Conservation (phyloP, 2,113 vertebrate genomes). For the Callorhinus ursinus region DNA sequence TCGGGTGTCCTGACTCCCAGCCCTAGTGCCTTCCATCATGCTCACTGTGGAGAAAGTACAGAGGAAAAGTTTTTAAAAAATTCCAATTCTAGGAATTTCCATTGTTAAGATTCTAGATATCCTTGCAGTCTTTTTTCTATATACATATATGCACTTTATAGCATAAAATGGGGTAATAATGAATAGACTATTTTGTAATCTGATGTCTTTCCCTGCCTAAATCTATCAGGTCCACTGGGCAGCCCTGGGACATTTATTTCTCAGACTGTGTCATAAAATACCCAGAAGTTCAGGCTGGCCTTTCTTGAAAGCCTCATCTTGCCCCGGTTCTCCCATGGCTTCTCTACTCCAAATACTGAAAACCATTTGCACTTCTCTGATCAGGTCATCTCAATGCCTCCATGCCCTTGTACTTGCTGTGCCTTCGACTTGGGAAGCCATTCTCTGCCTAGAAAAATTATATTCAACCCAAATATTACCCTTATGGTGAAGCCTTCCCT, state of each 20-base stretch:
- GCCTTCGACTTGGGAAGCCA: background rate
- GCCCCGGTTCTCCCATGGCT: background rate
- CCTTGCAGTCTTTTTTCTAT: background rate
- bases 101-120: background rate
- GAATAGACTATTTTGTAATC: background rate
- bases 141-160: background rate
- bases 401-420: background rate
- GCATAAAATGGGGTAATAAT: background rate
- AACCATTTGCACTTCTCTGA: background rate
- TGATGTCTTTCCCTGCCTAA: background rate
- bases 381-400: background rate
- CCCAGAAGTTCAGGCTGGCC: background rate
- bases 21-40: no score
- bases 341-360: background rate
- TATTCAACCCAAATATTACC: background rate
- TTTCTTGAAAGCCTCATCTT: background rate
- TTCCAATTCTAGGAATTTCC: background rate
- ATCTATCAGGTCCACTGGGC: background rate
- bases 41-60: background rate
- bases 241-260: background rate
- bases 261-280: background rate
- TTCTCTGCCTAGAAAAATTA: background rate
- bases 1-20: background rate
- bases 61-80: background rate
- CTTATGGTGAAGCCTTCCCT: background rate